These are phyloP conservation scores for Sinosuthora webbiana DNA, from an alignment of 2,113 vertebrate species.

Conservation along the genomic window DNA sequence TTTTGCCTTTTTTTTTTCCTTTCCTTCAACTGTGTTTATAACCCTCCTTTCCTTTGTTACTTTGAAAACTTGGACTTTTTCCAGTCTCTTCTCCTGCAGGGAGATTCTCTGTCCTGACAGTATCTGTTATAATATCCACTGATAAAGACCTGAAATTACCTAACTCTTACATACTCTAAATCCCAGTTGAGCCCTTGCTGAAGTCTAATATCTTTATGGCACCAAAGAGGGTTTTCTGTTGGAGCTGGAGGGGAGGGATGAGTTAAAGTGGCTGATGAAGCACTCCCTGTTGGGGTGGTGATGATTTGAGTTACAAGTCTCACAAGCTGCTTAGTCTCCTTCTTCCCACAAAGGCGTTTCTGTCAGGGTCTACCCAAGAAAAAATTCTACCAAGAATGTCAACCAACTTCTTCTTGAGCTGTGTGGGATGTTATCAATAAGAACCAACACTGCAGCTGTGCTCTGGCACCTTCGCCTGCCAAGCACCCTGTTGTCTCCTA, in stretches of 20 bases:
- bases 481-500: background rate
- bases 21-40: conserved; percentile 23
- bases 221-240: background rate
- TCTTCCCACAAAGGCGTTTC: background rate
- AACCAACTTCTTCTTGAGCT: background rate
- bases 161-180: background rate
- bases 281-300: background rate
- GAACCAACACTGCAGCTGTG: background rate
- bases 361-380: background rate
- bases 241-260: background rate
- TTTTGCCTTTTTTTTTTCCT: conserved; percentile 32
- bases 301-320: background rate
- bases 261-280: background rate
- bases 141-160: conserved; percentile 12
- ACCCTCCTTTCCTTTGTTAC: conserved; percentile 46
- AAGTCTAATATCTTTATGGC: background rate
- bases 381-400: background rate
- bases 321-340: background rate
- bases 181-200: background rate
- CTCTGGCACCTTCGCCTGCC: background rate
- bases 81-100: conserved; percentile 31
- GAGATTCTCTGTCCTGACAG: conserved; percentile 33
- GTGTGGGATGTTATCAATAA: background rate
- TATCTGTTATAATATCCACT: conserved; percentile 30
- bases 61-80: conserved; percentile 22